Percentiles rank a stretch among this genome's conserved stretches.
These are phyloP conservation scores for Malurus leucopterus DNA, from an alignment of 2,797 vertebrate species.

Conservation along the genomic window DNA sequence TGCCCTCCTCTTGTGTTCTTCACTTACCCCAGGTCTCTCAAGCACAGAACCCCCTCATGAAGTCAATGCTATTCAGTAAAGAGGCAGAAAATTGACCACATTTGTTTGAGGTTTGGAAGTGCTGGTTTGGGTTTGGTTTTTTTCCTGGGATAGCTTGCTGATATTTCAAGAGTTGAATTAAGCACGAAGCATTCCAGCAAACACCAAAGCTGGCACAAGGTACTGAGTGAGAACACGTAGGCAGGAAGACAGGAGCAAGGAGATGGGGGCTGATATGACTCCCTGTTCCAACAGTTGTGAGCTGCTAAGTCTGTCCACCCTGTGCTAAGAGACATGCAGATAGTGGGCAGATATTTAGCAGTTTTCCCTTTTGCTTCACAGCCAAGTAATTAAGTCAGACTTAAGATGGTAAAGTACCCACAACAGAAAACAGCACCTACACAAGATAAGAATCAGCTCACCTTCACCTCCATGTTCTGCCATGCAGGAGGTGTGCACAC, in stretches of 20 bases:
- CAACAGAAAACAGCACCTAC: not conserved
- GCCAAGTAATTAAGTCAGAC: not conserved
- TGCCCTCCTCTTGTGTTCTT: not conserved
- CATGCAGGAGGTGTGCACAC: rapidly evolving
- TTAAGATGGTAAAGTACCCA: not conserved
- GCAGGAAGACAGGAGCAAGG: not conserved
- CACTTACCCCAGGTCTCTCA: not conserved
- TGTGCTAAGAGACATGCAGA: not conserved
- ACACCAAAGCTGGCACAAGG: not conserved
- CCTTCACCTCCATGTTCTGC: not conserved
- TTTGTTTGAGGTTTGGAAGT: not conserved
- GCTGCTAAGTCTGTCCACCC: not conserved
- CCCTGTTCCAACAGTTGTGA: not conserved
- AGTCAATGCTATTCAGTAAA: not conserved
- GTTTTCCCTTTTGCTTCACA: not conserved
- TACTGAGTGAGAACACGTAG: not conserved
- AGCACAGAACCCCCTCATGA: not conserved
- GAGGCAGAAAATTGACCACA: not conserved
- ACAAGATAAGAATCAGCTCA: not conserved
- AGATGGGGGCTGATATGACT: not conserved
- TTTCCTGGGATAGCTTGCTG: not conserved
- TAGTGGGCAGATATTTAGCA: not conserved
- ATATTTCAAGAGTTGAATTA: not conserved
- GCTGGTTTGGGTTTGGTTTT: not conserved
- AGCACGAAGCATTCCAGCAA: not conserved